Conservation (phyloP, 2,797 vertebrate species). For the Sylvia borin region DNA sequence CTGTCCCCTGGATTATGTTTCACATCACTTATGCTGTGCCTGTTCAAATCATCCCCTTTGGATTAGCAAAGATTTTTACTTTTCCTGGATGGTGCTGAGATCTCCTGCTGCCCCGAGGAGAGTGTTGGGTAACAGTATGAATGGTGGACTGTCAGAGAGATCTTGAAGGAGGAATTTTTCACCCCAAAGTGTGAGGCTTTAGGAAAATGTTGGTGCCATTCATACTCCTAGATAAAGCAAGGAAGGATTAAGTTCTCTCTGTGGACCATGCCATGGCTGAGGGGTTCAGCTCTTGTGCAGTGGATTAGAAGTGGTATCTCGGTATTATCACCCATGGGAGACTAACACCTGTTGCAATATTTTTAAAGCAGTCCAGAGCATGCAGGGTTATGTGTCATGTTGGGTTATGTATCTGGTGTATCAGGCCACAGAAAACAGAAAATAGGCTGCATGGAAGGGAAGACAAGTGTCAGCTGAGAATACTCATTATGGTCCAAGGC, state of each 20-base stretch:
- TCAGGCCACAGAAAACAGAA: neutral
- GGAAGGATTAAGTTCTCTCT: neutral
- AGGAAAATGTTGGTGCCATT: neutral
- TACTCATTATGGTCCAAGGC: neutral
- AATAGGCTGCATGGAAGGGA: neutral
- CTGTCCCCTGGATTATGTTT: neutral
- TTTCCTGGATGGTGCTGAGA: neutral
- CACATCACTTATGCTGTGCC: neutral
- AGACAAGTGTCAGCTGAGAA: neutral
- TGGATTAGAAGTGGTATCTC: neutral
- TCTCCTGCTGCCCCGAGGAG: fast-evolving
- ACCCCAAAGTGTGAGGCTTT: neutral
- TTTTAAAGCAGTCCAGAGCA: neutral
- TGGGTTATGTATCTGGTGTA: neutral
- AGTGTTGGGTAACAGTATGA: neutral
- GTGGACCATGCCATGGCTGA: too few relatives aligned
- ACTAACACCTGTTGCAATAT: neutral
- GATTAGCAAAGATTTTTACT: neutral
- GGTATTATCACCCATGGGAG: neutral
- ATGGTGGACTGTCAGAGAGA: neutral
- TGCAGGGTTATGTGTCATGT: neutral
- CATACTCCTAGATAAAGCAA: neutral
- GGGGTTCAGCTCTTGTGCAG: neutral
- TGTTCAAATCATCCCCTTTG: neutral
- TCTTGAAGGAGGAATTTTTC: neutral